Evolutionary conservation across 2,113 vertebrate species (phyloP).

Genomic region (Acanthochromis polyacanthus): DNA sequence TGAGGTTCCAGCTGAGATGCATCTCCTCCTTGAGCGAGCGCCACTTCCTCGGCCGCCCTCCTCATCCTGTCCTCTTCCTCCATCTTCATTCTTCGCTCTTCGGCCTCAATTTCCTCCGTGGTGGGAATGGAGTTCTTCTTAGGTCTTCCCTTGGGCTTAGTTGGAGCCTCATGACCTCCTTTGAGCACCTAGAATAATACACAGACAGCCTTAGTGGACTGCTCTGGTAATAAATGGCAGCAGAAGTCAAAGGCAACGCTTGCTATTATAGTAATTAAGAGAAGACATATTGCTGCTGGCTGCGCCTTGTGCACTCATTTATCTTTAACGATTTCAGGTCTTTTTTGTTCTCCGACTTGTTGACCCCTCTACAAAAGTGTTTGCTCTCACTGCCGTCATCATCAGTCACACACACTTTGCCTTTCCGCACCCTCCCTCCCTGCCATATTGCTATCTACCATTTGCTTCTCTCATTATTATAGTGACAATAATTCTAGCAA

Average conservation of each 20-base stretch:
- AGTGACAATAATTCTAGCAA: neutral
- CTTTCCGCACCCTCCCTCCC: slow-evolving; percentile 36
- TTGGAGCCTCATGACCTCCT: slow-evolving; percentile 97
- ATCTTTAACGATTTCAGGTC: slow-evolving; percentile 77
- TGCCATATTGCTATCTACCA: slow-evolving; percentile 11
- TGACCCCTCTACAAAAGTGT: slow-evolving; percentile 77
- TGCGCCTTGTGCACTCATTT: slow-evolving; percentile 68
- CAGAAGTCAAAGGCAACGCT: slow-evolving; percentile 70
- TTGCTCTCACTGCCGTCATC: slow-evolving; percentile 69
- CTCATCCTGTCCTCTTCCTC: slow-evolving; percentile 81
- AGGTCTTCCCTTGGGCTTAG: slow-evolving; percentile 97
- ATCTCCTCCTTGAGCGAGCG: slow-evolving; percentile 35
- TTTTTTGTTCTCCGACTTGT: slow-evolving; percentile 67
- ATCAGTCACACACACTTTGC: slow-evolving; percentile 62
- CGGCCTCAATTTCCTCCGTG: slow-evolving; percentile 96
- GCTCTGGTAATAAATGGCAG: slow-evolving; percentile 69
- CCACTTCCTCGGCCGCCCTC: slow-evolving; percentile 9
- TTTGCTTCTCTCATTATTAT: neutral
- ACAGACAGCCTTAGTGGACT: slow-evolving; percentile 55
- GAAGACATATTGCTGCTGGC: slow-evolving; percentile 75
- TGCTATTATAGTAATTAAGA: slow-evolving; percentile 84
- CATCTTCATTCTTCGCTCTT: slow-evolving; percentile 89
- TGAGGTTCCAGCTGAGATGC: slow-evolving; percentile 77
- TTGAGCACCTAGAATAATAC: slow-evolving; percentile 91
- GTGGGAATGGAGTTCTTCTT: slow-evolving; percentile 99